phyloP scores from a whole-genome alignment of 2,113 vertebrate species.

The Aspiorhynchus laticeps region DNA sequence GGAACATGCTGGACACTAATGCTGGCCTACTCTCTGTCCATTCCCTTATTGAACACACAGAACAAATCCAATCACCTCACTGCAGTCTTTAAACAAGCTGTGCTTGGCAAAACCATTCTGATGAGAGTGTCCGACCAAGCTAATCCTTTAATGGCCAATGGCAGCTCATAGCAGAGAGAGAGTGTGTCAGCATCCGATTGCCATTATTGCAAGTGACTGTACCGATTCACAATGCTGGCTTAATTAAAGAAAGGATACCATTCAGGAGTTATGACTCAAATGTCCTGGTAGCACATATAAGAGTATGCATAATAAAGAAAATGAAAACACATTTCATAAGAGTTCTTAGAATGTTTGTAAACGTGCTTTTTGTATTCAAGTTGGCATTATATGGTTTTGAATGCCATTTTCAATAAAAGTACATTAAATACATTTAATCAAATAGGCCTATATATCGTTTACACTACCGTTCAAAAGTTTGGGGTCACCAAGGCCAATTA shows the following conservation, averaged over 20 bases:
- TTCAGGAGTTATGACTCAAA: neutral
- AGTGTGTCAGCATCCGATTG: neutral
- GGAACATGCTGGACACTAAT: constrained; percentile 7
- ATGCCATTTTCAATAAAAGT: neutral
- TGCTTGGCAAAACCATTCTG: constrained; percentile 33
- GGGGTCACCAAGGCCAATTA: neutral
- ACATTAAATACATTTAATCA: neutral
- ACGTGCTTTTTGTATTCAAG: neutral
- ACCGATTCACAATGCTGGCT: neutral
- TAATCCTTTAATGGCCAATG: constrained; percentile 37
- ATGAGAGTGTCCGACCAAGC: constrained; percentile 26
- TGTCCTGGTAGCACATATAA: neutral
- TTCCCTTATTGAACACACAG: constrained; percentile 14
- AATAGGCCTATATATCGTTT: neutral
- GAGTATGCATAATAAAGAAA: neutral
- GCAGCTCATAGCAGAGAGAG: neutral
- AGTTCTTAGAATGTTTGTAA: neutral
- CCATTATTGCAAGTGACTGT: neutral
- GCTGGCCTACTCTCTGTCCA: constrained; percentile 7
- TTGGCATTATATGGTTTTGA: neutral
- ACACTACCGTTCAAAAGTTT: neutral
- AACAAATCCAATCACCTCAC: constrained; percentile 29
- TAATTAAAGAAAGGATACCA: neutral
- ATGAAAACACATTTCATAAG: neutral
- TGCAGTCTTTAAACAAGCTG: constrained; percentile 41